A percentile compares a stretch with the other conserved stretches of the same genome.
phyloP scores from a whole-genome alignment of 2,797 vertebrate species.

The Vireo griseus region DNA sequence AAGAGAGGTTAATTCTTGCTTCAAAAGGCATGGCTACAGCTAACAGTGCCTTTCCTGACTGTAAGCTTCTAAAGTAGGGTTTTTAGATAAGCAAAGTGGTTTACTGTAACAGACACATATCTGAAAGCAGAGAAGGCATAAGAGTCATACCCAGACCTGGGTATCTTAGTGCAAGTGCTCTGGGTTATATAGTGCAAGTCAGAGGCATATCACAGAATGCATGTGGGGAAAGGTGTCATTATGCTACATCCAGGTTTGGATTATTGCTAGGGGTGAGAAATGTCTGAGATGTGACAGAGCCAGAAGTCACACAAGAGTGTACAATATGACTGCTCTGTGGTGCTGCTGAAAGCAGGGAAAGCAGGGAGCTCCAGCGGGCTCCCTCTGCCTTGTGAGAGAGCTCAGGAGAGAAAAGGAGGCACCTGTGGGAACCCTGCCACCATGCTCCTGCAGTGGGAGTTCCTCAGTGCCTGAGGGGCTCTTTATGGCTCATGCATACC shows the following conservation, averaged over 20 bases:
- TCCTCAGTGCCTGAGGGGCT: not conserved
- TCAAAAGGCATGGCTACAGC: not conserved
- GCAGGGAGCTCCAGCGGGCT: not conserved
- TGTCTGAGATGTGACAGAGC: not conserved
- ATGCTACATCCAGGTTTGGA: not conserved
- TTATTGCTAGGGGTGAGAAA: not conserved
- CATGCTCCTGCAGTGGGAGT: fast-evolving
- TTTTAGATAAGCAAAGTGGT: not conserved
- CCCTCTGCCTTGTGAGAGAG: not conserved
- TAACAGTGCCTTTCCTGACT: not conserved
- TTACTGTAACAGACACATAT: not conserved
- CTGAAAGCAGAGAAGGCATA: not conserved
- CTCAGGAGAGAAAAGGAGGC: not conserved
- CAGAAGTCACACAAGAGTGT: not conserved
- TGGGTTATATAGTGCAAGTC: not conserved
- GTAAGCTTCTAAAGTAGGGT: not conserved
- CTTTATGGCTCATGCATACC: not conserved
- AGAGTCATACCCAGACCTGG: not conserved
- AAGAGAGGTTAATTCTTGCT: conserved; percentile 31
- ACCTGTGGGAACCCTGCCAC: not conserved
- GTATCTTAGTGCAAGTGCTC: not conserved
- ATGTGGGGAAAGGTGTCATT: not conserved
- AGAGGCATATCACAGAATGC: not conserved
- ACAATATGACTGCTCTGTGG: fast-evolving
- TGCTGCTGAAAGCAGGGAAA: not conserved